Conservation (phyloP, 2,113 vertebrate species). For the Stigmatopora nigra region DNA sequence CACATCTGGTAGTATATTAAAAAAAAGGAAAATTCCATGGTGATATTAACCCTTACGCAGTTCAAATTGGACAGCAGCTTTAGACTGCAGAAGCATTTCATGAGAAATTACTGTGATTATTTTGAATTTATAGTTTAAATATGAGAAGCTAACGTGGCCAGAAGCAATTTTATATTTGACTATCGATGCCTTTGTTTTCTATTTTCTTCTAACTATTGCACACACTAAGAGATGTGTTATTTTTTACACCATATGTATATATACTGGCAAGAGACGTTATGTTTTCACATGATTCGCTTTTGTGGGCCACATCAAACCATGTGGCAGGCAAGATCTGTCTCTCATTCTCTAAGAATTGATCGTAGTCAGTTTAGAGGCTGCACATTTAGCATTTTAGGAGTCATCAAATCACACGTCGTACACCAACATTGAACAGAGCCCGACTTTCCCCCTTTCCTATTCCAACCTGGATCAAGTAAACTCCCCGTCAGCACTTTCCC, state of each 20-base stretch:
- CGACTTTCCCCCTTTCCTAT: slow-evolving; percentile 46
- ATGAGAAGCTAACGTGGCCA: too few relatives aligned
- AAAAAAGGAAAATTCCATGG: neutral
- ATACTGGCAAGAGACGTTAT: too few relatives aligned
- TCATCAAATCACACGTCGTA: neutral
- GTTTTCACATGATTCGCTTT: too few relatives aligned
- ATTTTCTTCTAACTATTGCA: too few relatives aligned
- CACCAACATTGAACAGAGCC: slow-evolving; percentile 38
- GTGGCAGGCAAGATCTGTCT: neutral
- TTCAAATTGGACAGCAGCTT: neutral
- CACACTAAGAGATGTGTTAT: too few relatives aligned
- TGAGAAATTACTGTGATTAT: neutral
- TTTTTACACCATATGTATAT: too few relatives aligned
- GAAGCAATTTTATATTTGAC: too few relatives aligned
- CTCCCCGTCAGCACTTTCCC: slow-evolving; percentile 69
- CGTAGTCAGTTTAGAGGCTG: neutral
- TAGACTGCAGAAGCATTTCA: neutral
- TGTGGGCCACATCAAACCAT: too few relatives aligned
- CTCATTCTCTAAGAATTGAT: neutral
- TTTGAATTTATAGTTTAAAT: too few relatives aligned
- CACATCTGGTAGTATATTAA: neutral
- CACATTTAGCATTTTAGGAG: neutral
- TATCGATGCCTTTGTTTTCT: too few relatives aligned
- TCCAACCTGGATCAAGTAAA: slow-evolving; percentile 66
- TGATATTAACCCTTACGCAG: neutral